A percentile compares a stretch with the other conserved stretches of the same genome.
phyloP scores from a whole-genome alignment of 2,888 invertebrate genomes.

The Clitarchus hookeri region DNA sequence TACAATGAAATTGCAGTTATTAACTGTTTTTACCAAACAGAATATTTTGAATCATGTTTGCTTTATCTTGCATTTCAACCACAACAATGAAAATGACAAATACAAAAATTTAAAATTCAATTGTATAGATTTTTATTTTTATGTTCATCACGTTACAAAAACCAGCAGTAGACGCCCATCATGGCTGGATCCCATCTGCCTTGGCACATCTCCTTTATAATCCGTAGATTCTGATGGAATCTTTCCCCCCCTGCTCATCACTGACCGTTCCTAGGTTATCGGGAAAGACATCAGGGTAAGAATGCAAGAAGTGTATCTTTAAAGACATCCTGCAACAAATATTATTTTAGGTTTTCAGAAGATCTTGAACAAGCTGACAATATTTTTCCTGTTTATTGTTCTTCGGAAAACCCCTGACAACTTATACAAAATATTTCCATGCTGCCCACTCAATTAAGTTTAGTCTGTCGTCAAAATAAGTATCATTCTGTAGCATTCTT shows the following conservation, averaged over 20 bases:
- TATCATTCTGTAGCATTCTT: too few relatives aligned
- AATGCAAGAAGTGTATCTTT: not conserved
- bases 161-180: slow-evolving; percentile 4
- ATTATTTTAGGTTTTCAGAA: not conserved
- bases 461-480: too few relatives aligned
- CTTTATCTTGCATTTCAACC: too few relatives aligned
- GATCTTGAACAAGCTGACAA: not conserved
- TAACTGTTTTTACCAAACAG: too few relatives aligned
- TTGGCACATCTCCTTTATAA: not conserved
- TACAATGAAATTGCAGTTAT: too few relatives aligned
- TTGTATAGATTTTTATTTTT: too few relatives aligned
- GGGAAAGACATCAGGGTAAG: not conserved
- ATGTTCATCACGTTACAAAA: not conserved
- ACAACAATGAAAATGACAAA: too few relatives aligned
- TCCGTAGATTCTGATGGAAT: not conserved
- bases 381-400: not conserved
- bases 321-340: not conserved
- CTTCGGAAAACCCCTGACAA: not conserved
- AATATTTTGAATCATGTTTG: too few relatives aligned
- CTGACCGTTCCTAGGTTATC: not conserved
- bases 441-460: too few relatives aligned
- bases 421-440: too few relatives aligned
- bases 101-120: too few relatives aligned
- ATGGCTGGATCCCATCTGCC: not conserved
- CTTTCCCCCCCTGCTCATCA: not conserved